These are phyloP conservation scores for Zhengitettix transpicula DNA, from an alignment of 2,888 invertebrate genomes.

Conservation along the genomic window DNA sequence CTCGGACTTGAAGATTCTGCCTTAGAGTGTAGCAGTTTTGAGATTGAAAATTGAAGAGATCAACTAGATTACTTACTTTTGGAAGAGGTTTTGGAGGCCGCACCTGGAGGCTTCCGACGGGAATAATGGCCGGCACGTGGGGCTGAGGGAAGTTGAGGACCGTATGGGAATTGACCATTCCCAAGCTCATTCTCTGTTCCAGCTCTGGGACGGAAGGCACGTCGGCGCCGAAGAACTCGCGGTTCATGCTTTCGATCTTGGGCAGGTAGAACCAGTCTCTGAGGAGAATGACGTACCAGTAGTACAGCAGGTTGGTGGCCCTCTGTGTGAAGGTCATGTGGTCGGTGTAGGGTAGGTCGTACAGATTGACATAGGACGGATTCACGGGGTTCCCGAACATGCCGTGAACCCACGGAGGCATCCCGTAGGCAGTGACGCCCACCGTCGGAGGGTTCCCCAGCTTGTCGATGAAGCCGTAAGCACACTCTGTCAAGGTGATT, in stretches of 20 bases:
- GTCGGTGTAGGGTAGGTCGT: constrained; percentile 4
- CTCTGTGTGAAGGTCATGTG: constrained; percentile 10
- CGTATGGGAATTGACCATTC: constrained; percentile 26
- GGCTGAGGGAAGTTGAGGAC: constrained; percentile 21
- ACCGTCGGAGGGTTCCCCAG: constrained; percentile 9
- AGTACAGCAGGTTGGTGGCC: constrained; percentile 6
- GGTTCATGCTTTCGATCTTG: constrained; percentile 3
- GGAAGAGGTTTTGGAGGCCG: constrained; percentile 24
- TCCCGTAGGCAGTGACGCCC: constrained; percentile 7
- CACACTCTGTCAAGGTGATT: constrained; percentile 3
- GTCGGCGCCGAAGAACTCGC: constrained; percentile 13
- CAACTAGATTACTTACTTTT: constrained; percentile 23
- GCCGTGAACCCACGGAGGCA: constrained; percentile 2
- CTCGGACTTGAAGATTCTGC: no score
- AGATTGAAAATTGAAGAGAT: no score
- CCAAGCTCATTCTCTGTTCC: constrained; percentile 26
- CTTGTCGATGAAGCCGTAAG: constrained; percentile 4
- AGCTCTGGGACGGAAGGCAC: constrained; percentile 23
- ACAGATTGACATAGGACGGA: constrained; percentile 6
- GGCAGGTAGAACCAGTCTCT: background rate
- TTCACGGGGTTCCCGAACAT: constrained; percentile 7
- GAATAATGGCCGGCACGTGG: constrained; percentile 24
- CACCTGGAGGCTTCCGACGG: constrained; percentile 27
- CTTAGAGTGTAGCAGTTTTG: no score
- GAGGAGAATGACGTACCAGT: background rate